Base-by-base conservation (phyloP, 2,888 invertebrate species). In the Hydraecia micacea region DNA sequence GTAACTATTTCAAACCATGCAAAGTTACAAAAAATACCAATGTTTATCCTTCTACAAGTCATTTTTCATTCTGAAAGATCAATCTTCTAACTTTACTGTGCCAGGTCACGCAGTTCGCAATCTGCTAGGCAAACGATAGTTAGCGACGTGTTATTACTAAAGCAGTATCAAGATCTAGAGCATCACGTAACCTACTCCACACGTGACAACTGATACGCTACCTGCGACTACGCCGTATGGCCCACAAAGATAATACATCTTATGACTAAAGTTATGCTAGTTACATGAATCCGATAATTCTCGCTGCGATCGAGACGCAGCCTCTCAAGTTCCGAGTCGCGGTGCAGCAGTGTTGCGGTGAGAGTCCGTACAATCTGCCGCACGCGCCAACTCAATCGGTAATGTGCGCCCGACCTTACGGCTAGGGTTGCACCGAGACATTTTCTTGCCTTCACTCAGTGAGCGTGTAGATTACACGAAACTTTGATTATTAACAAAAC, bases 231-330 rank as follows among this genome's bases (percentile, higher is more conserved):
- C 36, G 4, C 55, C 68, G 46, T 73, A 71, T 83, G 69, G 75
- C 62, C 46, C 52, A 74, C 74, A 39, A 49, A 79, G 83, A 83
- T 86, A 86, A 86, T 73, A 68, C 52, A 71, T 73, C 79, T 79
- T 74, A 82, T 58, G 36, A 58, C 73, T 66, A 36, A 83, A 83
- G 65, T 83, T 75, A 79, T 83, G 79, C 46, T 42, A 36, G 78
- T 60, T 75, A 79, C 83, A 77, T 87, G 73, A 76, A 75, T 42
- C 58, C 60, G 80, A 85, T 86, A 79, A 77, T 75, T 80, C 36
- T 60, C 32, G 28, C 52, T 65, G 68, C 46, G 46, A 86, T 84
- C 66, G 42, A 77, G 58, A 70, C 21, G 80, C 74, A 80, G 69
- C 79, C 69, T 52, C 73, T 79, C 60, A 75, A 76, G 77, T 74